Percentiles rank a stretch among this genome's conserved stretches.
These are phyloP conservation scores for Phymorhynchus buccinoides DNA, from an alignment of 1,140 invertebrate species.

Conservation along the genomic window DNA sequence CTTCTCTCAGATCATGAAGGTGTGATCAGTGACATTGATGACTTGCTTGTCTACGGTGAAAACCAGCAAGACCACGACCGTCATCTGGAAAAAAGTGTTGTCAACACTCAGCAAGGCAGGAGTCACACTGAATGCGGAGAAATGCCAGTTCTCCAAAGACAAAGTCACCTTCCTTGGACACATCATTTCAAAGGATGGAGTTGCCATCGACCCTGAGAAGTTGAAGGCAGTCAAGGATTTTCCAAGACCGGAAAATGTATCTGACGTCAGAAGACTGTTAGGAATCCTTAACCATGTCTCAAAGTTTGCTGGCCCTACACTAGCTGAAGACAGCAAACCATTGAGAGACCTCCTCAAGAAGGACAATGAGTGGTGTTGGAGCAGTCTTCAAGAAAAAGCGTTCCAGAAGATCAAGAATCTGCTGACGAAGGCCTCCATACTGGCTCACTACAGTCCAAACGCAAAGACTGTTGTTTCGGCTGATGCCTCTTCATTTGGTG, in stretches of 20 bases:
- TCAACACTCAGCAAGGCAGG: slow-evolving; percentile 48
- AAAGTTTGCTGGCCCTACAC: background rate
- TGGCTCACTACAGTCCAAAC: slow-evolving; percentile 45
- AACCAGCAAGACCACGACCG: slow-evolving; percentile 51
- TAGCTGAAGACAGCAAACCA: too few species aligned
- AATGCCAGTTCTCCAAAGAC: slow-evolving; percentile 63
- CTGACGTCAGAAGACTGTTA: background rate
- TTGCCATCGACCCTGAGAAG: background rate
- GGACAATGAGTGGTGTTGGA: slow-evolving; percentile 41
- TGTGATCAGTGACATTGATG: slow-evolving; percentile 50
- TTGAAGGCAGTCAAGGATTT: background rate
- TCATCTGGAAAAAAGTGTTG: slow-evolving; percentile 55
- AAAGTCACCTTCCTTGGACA: slow-evolving; percentile 44
- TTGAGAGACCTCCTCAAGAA: background rate
- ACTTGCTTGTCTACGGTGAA: slow-evolving; percentile 56
- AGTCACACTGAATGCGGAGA: slow-evolving; percentile 63
- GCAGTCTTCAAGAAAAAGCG: slow-evolving; percentile 25
- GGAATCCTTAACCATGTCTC: background rate
- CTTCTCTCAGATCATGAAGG: slow-evolving; percentile 40
- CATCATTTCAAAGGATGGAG: slow-evolving; percentile 23
- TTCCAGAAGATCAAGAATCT: slow-evolving; percentile 44
- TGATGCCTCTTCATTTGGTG: slow-evolving; percentile 49
- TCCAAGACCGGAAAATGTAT: background rate
- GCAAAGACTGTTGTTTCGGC: slow-evolving; percentile 45
- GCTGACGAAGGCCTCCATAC: slow-evolving; percentile 33